Evolutionary conservation across 2,113 vertebrate species (phyloP), one percentile per base, ranked within the genome.

Genomic region (Taxidea taxus): DNA sequence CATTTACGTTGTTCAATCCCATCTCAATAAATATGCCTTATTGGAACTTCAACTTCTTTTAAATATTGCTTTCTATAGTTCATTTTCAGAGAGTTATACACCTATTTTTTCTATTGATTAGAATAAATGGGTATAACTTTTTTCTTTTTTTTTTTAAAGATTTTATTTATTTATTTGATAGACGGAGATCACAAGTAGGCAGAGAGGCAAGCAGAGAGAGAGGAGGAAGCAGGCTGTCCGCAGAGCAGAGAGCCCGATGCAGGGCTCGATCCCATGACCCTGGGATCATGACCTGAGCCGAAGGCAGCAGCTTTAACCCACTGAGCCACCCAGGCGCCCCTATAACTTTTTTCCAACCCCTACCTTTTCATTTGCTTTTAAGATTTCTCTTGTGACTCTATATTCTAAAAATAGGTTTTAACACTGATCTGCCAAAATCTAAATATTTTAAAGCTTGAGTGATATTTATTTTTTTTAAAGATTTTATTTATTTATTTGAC

Each of bases 371-470:
- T 88, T 96, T 96, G 49, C 11, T 83, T 94, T 68, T 70, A 90
- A 87, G 37, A 94, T 70, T 96, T 95, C 39, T 87, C 12, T 72
- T 56, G 10, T 81, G 31, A 58, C 7, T 42, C 10, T 91, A 58
- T 44, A 95, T 56, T n/a, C 34, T 29, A 80, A 78, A 78, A 93
- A 7, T 54, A 95, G 20, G 51, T 27, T 95, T 39, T 82, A 16
- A 66, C 39, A 72, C 37, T 72, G 15, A 8, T 49, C 37, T 84
- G 13, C 82, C 82, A 68, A 95, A 94, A 94, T 72, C 6, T 56
- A 92, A 95, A n/a, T 56, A 87, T 29, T 58, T 83, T 68, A 94
- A 95, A 80, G 64, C 14, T 77, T 66, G 23, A 95, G 39, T 72
- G 18, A 86, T 85, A 87, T 37, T 74, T 78, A 78, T n/a, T n/a